A percentile compares a stretch with the other conserved stretches of the same genome.
These are phyloP conservation scores for Myzus persicae DNA, from an alignment of 1,140 invertebrate species.

Conservation along the genomic window DNA sequence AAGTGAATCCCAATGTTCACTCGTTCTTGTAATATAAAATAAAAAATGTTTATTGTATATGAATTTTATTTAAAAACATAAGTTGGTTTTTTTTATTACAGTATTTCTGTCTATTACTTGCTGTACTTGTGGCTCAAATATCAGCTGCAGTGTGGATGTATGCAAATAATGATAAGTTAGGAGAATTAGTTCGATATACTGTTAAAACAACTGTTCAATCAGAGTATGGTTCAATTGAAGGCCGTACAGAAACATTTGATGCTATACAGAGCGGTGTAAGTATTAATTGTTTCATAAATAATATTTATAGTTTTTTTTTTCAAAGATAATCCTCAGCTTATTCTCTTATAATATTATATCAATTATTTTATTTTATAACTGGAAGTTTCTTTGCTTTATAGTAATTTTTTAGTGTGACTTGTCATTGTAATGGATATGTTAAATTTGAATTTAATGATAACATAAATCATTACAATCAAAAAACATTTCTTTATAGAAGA, in stretches of 20 bases:
- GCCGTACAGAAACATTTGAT: slow-evolving; percentile 73
- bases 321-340: neutral
- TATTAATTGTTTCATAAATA: slow-evolving; percentile 47
- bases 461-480: neutral
- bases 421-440: neutral
- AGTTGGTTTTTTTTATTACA: slow-evolving; percentile 65
- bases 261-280: slow-evolving; percentile 73
- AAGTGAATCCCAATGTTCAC: slow-evolving; percentile 85
- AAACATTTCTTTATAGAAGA: no score
- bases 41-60: slow-evolving; percentile 16
- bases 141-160: slow-evolving; percentile 78
- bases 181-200: slow-evolving; percentile 70
- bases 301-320: neutral
- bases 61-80: slow-evolving; percentile 28
- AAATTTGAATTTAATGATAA: neutral
- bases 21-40: slow-evolving; percentile 75
- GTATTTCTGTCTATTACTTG: slow-evolving; percentile 77
- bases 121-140: slow-evolving; percentile 81
- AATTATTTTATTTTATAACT: neutral
- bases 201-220: slow-evolving; percentile 74
- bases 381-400: neutral
- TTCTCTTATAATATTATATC: no score
- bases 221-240: slow-evolving; percentile 72
- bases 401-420: neutral
- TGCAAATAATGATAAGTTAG: slow-evolving; percentile 72